Conservation (phyloP, 2,888 invertebrate species). For the Chrysodeixis includens region DNA sequence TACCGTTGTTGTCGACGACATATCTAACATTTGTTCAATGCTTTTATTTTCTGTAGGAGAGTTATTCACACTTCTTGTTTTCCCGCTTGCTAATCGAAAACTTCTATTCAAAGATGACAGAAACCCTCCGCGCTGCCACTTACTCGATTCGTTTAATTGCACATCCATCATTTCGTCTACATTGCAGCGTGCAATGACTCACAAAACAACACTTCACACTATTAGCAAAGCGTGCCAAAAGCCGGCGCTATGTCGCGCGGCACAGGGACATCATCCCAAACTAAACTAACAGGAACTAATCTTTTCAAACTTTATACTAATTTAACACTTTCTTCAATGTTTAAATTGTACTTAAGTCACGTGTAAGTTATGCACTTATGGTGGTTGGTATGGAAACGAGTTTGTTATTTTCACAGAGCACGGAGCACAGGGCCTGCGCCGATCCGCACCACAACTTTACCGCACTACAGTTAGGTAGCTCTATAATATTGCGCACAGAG, state of each 20-base stretch:
- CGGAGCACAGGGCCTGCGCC: conserved; percentile 74
- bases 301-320: conserved; percentile 56
- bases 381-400: conserved; percentile 62
- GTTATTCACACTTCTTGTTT: conserved; percentile 71
- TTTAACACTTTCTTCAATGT: conserved; percentile 47
- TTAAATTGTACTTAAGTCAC: conserved; percentile 37
- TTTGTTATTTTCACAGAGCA: conserved; percentile 72
- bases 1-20: conserved; percentile 66
- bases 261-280: conserved; percentile 56
- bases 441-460: conserved; percentile 64
- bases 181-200: conserved; percentile 82
- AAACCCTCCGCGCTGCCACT: conserved; percentile 86
- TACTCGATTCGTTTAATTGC: conserved; percentile 79
- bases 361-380: conserved; percentile 56
- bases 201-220: conserved; percentile 74
- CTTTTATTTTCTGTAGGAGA: conserved; percentile 74
- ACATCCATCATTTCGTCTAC: conserved; percentile 85
- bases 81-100: conserved; percentile 80
- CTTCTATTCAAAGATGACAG: conserved; percentile 85
- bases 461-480: conserved; percentile 48
- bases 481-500: conserved; percentile 47
- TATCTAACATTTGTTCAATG: conserved; percentile 71
- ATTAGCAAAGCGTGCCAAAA: conserved; percentile 75
- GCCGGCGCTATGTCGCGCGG: conserved; percentile 69
- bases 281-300: conserved; percentile 45